A percentile compares a stretch with the other conserved stretches of the same genome.
phyloP scores from a whole-genome alignment of 2,113 vertebrate genomes.

The Strix aluco region DNA sequence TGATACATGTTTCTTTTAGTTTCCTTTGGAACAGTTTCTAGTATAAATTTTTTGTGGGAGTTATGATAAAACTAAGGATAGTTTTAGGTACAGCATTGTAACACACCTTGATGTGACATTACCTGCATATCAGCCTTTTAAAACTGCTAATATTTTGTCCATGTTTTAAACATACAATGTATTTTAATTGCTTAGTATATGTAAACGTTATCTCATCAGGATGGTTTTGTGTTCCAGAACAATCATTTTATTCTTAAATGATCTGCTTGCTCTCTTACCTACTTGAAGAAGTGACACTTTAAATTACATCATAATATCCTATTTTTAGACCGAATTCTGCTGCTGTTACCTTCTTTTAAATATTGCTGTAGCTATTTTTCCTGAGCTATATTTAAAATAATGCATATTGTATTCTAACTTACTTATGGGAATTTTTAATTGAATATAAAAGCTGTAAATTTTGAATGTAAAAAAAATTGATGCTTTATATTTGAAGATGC shows the following conservation, averaged over 20 bases:
- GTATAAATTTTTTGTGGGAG: not conserved
- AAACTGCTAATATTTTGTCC: not conserved
- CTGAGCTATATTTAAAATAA: conserved; percentile 61
- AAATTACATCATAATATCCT: conserved; percentile 52
- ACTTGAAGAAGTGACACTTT: conserved; percentile 56
- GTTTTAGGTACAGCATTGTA: not conserved
- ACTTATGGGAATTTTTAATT: conserved; percentile 62
- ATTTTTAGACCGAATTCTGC: conserved; percentile 68
- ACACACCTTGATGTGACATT: not conserved
- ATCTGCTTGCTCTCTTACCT: conserved; percentile 48
- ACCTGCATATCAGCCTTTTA: not conserved
- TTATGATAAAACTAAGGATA: not conserved
- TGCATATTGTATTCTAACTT: conserved; percentile 50
- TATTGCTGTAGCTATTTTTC: conserved; percentile 71
- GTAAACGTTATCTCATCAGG: conserved; percentile 14
- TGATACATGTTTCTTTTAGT: not conserved
- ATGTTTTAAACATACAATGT: not conserved
- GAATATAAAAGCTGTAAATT: conserved; percentile 64
- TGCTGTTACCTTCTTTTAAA: conserved; percentile 62
- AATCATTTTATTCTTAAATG: conserved; percentile 32
- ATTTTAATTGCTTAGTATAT: conserved; percentile 4
- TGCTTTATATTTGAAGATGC: conserved; percentile 62
- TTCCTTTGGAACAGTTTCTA: not conserved
- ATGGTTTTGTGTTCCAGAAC: conserved; percentile 18
- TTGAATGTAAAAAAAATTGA: conserved; percentile 53